Conservation (phyloP, 30 jellyfish, hydroid and myxozoan species). For the Rhopilema esculentum region DNA sequence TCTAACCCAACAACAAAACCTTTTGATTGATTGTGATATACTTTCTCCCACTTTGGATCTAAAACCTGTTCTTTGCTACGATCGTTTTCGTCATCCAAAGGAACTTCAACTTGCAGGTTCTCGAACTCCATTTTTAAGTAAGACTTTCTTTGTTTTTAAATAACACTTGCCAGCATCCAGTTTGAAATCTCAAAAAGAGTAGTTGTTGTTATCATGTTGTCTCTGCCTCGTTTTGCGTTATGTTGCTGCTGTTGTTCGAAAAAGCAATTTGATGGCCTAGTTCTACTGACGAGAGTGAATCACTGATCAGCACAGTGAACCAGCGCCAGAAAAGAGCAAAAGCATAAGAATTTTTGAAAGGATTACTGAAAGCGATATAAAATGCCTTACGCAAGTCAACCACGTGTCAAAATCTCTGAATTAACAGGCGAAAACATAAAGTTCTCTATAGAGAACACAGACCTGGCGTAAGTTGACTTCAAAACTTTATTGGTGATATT, state of each 20-base stretch:
- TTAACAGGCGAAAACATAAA: constrained; percentile 90
- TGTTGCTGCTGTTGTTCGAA: neutral
- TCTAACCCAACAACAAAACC: constrained; percentile 85
- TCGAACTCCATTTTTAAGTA: constrained; percentile 93
- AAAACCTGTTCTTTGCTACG: constrained; percentile 2
- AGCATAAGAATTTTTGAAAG: too few relatives aligned
- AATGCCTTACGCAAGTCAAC: constrained; percentile 99
- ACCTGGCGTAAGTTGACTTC: constrained; percentile 73
- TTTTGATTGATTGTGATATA: constrained; percentile 73
- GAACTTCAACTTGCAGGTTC: constrained; percentile 89
- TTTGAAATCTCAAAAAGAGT: neutral
- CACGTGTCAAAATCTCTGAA: constrained; percentile 88
- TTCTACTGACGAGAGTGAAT: too few relatives aligned
- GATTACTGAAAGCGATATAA: neutral
- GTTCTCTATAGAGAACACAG: constrained; percentile 90
- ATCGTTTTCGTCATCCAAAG: constrained; percentile 51
- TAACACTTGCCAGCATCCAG: too few relatives aligned
- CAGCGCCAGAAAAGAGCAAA: too few relatives aligned
- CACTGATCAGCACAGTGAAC: too few relatives aligned
- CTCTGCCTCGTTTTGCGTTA: neutral
- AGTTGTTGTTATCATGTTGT: neutral
- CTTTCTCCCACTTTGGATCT: constrained; percentile 78
- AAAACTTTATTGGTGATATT: neutral
- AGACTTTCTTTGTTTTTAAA: too few relatives aligned
- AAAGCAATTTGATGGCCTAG: neutral